Base-by-base conservation (phyloP, 2,797 vertebrate genomes). In the Pygocentrus nattereri region DNA sequence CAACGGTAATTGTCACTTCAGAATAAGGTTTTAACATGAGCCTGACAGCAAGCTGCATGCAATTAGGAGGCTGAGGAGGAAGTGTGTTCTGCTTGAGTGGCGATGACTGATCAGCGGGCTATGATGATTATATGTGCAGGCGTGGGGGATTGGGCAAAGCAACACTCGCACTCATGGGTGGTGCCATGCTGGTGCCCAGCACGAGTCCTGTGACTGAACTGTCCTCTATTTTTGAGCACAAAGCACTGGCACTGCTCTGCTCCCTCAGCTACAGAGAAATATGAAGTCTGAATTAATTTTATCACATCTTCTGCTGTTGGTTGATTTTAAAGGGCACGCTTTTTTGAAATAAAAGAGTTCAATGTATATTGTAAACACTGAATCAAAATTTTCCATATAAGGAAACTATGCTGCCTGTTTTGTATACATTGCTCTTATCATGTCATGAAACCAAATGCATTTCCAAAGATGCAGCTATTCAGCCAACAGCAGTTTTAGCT, bases 81-180 rank as follows among this genome's bases (percentile, higher is more conserved):
- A 84, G 80, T 82, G 75, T 82, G 77, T 84, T 77, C 61, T 69
- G 64, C 84, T 78, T 68, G 84, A 76, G 74, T 78, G 69, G 34
- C n/a, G 41, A 31, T 18, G 77, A 84, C 82, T 80, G 76, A 85
- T 85, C 79, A 82, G 84, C 34, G 31, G 78, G 78, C 64, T 69
- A 80, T 74, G 84, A 83, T 83, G 83, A 84, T 85, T 85, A 84
- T 81, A 79, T 41, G 23, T 68, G 72, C 65, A 81, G 84, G 78
- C 76, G 78, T 74, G 64, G 71, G 65, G 81, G 73, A 83, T 72
- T 70, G 79, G 82, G 78, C 82, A 84, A 82, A 81, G 62, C 70
- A 49, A 71, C 58, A 67, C 80, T 79, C 79, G 61, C 59, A 50
- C 76, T 65, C 75, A 81, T 76, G 84, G 67, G 75, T 74, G 74